These are phyloP conservation scores for Sebastes ruberrimus DNA, from an alignment of 2,797 vertebrate genomes.

Conservation along the genomic window DNA sequence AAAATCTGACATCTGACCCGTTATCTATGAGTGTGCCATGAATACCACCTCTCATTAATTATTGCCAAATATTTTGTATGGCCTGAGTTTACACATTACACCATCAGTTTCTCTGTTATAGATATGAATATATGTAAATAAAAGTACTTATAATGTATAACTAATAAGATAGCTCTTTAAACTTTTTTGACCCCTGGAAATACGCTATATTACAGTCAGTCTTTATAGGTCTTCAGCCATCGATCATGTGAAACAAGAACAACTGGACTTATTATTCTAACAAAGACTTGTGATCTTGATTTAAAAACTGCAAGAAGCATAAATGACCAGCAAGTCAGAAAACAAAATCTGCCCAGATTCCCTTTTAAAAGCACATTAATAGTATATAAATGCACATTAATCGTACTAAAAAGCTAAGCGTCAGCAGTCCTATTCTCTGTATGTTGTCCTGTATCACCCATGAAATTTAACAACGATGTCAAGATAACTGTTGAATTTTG, in stretches of 20 bases:
- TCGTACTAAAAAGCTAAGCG: slow-evolving; percentile 36
- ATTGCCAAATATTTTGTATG: slow-evolving; percentile 85
- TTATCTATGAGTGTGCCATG: slow-evolving; percentile 73
- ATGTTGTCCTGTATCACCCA: slow-evolving; percentile 60
- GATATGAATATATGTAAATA: slow-evolving; percentile 79
- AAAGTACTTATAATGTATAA: slow-evolving; percentile 54
- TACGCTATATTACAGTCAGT: slow-evolving; percentile 7
- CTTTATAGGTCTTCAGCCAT: slow-evolving; percentile 13
- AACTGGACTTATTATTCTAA: background rate
- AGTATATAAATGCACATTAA: slow-evolving; percentile 40
- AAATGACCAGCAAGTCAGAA: background rate
- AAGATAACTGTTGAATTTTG: slow-evolving; percentile 61
- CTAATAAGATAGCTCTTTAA: slow-evolving; percentile 46
- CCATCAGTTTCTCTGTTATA: slow-evolving; percentile 57
- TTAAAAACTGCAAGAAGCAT: background rate
- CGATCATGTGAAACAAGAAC: background rate
- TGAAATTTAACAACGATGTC: slow-evolving; percentile 64
- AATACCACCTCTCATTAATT: slow-evolving; percentile 66
- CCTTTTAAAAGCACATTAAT: slow-evolving; percentile 53
- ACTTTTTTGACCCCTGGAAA: slow-evolving; percentile 27
- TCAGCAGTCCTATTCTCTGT: slow-evolving; percentile 56
- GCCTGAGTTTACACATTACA: slow-evolving; percentile 71
- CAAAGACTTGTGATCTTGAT: slow-evolving; percentile 12
- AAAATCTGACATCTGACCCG: slow-evolving; percentile 56
- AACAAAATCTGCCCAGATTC: slow-evolving; percentile 1